These are phyloP conservation scores for Eupithecia tripunctaria DNA, from an alignment of 2,888 invertebrate genomes.

Conservation along the genomic window DNA sequence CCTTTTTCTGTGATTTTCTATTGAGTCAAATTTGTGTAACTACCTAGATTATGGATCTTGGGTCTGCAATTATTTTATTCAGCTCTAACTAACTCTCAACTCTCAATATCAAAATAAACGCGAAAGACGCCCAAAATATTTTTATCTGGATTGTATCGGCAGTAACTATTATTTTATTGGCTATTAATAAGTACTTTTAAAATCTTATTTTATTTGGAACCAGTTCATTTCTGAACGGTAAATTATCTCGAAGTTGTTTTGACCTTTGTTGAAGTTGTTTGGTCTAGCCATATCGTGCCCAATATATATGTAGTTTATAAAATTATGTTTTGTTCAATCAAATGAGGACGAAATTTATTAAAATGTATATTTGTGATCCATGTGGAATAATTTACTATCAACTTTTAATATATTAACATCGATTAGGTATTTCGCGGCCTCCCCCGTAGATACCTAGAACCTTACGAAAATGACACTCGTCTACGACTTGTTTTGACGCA, in stretches of 20 bases:
- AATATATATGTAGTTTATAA: background rate
- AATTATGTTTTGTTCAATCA: background rate
- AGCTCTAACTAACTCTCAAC: background rate
- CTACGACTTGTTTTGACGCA: too few relatives aligned
- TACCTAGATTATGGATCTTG: background rate
- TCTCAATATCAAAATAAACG: background rate
- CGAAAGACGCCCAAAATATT: background rate
- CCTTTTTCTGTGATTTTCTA: background rate
- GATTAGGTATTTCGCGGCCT: too few relatives aligned
- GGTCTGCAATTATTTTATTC: background rate
- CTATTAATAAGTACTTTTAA: background rate
- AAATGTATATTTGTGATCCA: too few relatives aligned
- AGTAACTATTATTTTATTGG: background rate
- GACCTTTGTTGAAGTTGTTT: too few relatives aligned
- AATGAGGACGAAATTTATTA: background rate
- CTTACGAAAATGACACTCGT: too few relatives aligned
- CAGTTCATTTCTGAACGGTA: slow-evolving; percentile 1
- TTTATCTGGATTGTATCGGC: background rate
- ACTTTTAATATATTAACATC: too few relatives aligned
- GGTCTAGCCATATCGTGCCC: background rate
- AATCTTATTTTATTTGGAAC: background rate
- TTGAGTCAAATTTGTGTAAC: background rate
- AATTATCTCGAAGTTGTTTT: background rate
- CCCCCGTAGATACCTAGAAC: too few relatives aligned
- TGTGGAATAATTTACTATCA: too few relatives aligned